Conservation (phyloP, 2,888 invertebrate species). For the Acanthosepion lycidas region DNA sequence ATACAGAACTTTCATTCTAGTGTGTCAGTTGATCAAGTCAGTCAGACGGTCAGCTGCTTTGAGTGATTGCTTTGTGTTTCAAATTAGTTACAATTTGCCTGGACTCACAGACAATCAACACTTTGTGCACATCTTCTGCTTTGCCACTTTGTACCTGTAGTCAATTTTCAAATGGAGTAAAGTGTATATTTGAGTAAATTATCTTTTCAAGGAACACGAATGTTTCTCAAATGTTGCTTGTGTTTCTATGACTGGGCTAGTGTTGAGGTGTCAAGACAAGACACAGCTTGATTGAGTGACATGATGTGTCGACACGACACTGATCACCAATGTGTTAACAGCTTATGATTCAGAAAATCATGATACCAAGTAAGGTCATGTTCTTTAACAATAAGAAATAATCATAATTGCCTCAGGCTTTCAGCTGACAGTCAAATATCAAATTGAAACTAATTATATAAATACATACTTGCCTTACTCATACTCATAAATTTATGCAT, state of each 20-base stretch:
- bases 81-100: constrained; percentile 18
- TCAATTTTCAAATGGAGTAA: constrained; percentile 22
- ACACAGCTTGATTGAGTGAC: background rate
- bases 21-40: background rate
- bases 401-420: background rate
- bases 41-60: background rate
- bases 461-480: background rate
- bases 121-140: background rate
- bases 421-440: background rate
- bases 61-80: constrained; percentile 12
- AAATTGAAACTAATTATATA: background rate
- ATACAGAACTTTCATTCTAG: background rate
- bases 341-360: background rate
- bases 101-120: background rate
- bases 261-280: constrained; percentile 14
- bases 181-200: background rate
- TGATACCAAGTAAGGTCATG: background rate
- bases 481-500: too few relatives aligned
- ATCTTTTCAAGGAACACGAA: background rate
- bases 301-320: constrained; percentile 15
- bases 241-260: background rate
- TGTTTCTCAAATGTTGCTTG: background rate
- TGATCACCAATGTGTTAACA: background rate
- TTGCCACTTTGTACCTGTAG: constrained; percentile 21
- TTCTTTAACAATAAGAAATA: constrained; percentile 23